phyloP scores from a whole-genome alignment of 2,888 invertebrate species.

The Luperina nickerlii region DNA sequence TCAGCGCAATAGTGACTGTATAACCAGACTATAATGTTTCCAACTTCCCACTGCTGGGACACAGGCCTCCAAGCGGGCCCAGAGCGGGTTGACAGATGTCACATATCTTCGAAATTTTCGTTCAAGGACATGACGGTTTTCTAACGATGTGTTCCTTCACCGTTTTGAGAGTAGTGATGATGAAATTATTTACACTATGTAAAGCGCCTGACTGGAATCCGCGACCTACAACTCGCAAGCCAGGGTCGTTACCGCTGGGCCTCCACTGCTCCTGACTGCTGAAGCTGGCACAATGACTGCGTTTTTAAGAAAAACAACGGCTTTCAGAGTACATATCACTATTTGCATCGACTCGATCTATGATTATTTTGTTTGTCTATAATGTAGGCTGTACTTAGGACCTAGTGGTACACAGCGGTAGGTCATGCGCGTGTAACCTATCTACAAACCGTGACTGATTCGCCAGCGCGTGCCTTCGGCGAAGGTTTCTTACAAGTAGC shows the following conservation, averaged over 20 bases:
- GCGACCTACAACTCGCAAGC: neutral
- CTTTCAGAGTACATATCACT: neutral
- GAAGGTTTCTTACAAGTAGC: neutral
- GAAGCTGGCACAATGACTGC: neutral
- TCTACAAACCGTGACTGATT: slow-evolving; percentile 8
- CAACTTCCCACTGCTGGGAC: neutral
- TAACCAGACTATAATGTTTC: neutral
- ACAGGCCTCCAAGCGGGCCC: neutral
- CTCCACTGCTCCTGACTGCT: neutral
- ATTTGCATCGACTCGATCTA: neutral
- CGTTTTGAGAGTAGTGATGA: no score
- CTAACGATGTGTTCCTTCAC: no score
- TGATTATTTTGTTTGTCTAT: slow-evolving; percentile 3
- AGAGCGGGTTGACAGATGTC: neutral
- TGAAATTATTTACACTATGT: no score
- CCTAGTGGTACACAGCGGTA: neutral
- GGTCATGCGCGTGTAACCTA: slow-evolving; percentile 44
- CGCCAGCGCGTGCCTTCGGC: slow-evolving; percentile 9
- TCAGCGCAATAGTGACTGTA: neutral
- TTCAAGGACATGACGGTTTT: no score
- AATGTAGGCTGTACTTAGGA: slow-evolving; percentile 18
- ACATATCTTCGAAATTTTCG: no score
- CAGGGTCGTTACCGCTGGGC: neutral
- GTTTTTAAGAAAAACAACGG: neutral
- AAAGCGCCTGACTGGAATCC: no score